phyloP scores from a whole-genome alignment of 2,888 invertebrate genomes.

The Melanchra persicariae region DNA sequence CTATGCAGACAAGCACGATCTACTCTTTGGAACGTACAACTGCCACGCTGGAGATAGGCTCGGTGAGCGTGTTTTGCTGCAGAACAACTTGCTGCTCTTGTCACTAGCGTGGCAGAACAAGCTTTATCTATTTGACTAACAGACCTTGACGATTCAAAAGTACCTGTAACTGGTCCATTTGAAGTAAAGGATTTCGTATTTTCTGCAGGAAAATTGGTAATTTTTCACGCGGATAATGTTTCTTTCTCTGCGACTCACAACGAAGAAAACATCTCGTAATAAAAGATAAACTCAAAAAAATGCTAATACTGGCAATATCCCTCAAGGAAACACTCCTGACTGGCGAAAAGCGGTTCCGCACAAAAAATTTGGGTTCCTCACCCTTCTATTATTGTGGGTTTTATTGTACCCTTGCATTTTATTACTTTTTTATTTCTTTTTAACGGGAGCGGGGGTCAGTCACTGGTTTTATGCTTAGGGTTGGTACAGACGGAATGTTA shows the following conservation, averaged over 20 bases:
- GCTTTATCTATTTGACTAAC: no score
- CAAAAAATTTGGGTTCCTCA: conserved; percentile 73
- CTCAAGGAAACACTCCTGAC: conserved; percentile 61
- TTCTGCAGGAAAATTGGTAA: no score
- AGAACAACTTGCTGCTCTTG: no score
- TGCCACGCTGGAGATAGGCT: no score
- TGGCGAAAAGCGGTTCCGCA: conserved; percentile 67
- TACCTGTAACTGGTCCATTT: no score
- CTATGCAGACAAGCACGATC: no score
- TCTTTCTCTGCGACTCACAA: neutral
- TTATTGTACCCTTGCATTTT: conserved; percentile 86
- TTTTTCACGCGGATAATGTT: neutral
- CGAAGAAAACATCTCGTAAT: neutral
- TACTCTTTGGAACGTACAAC: no score
- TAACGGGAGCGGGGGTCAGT: conserved; percentile 83
- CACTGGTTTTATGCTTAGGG: conserved; percentile 76
- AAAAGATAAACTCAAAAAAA: conserved; percentile 48
- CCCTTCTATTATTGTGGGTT: conserved; percentile 81
- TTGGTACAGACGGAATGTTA: conserved; percentile 55
- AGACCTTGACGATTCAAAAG: no score
- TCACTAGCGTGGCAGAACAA: no score
- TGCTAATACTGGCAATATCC: conserved; percentile 61
- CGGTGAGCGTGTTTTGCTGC: no score
- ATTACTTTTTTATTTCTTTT: conserved; percentile 90
- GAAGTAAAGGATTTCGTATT: no score